These are phyloP conservation scores for Geotrypetes seraphini DNA, from an alignment of 2,797 vertebrate genomes.

Conservation along the genomic window DNA sequence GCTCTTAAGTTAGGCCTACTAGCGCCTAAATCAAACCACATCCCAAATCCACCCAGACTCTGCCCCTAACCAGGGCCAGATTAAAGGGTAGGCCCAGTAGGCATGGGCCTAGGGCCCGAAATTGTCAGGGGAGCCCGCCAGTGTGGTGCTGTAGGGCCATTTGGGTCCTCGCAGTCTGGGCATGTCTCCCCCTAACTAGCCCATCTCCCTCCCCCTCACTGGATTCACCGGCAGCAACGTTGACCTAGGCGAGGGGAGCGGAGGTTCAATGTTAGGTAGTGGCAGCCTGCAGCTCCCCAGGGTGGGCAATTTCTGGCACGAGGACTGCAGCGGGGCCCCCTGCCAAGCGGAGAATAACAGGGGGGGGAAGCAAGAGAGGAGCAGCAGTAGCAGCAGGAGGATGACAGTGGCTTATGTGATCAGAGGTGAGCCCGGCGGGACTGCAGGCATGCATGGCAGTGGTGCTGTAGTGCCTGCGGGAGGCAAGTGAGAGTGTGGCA, in stretches of 20 bases:
- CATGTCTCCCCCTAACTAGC: no score
- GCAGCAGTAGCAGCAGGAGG: conserved; percentile 50
- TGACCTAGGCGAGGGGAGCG: not conserved
- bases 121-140: no score
- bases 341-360: conserved; percentile 8
- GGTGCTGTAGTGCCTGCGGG: conserved; percentile 82
- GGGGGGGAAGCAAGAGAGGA: conserved; percentile 12
- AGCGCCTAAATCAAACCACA: no score
- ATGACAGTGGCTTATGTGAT: conserved; percentile 86
- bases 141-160: no score
- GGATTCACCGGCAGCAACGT: no score
- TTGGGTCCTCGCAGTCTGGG: no score
- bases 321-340: conserved; percentile 27
- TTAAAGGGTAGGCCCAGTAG: no score
- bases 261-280: not conserved
- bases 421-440: conserved; percentile 64
- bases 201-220: no score
- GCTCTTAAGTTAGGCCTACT: no score
- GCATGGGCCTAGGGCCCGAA: no score
- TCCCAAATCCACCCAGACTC: no score
- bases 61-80: no score
- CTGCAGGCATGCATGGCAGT: conserved; percentile 70
- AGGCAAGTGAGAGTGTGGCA: conserved; percentile 80
- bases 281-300: not conserved
- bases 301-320: conserved; percentile 42